phyloP scores from a whole-genome alignment of 2,113 vertebrate genomes.

The Heliornis fulica region DNA sequence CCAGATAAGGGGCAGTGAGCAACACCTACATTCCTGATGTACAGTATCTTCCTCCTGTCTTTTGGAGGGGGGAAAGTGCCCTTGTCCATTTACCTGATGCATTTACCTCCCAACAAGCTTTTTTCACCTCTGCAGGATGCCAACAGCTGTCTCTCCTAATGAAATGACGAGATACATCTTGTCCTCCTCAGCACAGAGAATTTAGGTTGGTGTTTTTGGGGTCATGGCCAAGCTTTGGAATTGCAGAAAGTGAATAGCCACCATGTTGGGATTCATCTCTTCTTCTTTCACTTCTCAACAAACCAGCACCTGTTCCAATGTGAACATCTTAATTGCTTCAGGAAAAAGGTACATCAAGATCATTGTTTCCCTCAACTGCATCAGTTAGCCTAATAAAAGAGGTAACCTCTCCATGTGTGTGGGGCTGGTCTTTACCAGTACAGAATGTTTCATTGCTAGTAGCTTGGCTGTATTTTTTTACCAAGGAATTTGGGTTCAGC shows the following conservation, averaged over 20 bases:
- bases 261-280: not conserved
- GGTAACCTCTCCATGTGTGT: rapidly evolving
- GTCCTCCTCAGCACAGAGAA: not conserved
- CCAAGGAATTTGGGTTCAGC: not conserved
- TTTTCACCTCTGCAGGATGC: too few relatives aligned
- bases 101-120: not conserved
- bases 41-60: not conserved
- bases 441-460: rapidly evolving
- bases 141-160: not conserved
- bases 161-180: not conserved
- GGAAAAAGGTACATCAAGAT: not conserved
- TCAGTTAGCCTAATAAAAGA: not conserved
- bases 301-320: not conserved
- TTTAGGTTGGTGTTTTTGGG: not conserved
- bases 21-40: not conserved
- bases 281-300: not conserved
- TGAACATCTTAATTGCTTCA: not conserved
- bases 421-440: rapidly evolving
- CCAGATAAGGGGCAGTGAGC: not conserved
- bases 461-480: not conserved
- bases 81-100: rapidly evolving
- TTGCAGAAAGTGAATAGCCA: not conserved
- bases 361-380: rapidly evolving
- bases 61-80: not conserved
- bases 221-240: not conserved